These are phyloP conservation scores for Tetrapedia diversipes DNA, from an alignment of 2,888 invertebrate species.

Conservation along the genomic window DNA sequence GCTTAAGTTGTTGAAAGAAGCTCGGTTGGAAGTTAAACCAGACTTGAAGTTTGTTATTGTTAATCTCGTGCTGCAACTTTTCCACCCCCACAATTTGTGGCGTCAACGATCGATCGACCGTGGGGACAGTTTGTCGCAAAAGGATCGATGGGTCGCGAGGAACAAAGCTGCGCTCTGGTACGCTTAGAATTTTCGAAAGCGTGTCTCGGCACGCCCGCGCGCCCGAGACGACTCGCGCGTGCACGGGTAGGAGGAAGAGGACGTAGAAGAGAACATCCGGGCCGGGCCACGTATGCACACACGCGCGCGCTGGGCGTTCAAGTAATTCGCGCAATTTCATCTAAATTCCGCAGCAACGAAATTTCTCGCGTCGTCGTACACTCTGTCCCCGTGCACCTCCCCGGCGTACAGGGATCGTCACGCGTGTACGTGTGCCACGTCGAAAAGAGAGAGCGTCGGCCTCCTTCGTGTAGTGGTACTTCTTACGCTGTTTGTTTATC, in stretches of 20 bases:
- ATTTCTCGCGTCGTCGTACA: conserved; percentile 76
- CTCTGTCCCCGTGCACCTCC: conserved; percentile 43
- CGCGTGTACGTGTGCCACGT: not conserved
- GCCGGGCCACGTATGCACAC: conserved; percentile 28
- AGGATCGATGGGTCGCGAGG: not conserved
- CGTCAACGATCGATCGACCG: not conserved
- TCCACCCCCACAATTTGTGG: not conserved
- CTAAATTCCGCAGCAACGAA: conserved; percentile 81
- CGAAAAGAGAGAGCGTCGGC: conserved; percentile 12
- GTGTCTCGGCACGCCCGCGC: conserved; percentile 29
- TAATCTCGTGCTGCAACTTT: not conserved
- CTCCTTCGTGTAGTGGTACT: conserved; percentile 74
- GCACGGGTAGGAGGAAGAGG: not conserved
- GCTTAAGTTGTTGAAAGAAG: too few relatives aligned
- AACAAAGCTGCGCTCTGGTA: conserved; percentile 25
- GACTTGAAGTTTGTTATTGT: too few relatives aligned
- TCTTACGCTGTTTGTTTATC: conserved; percentile 80
- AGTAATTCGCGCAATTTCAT: conserved; percentile 83
- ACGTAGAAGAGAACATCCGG: not conserved
- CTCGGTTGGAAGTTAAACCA: too few relatives aligned
- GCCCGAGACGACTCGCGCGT: conserved; percentile 24
- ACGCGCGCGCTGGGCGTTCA: conserved; percentile 52
- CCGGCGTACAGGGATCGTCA: conserved; percentile 23
- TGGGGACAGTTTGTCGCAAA: not conserved
- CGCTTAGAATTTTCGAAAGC: conserved; percentile 59